A percentile compares a stretch with the other conserved stretches of the same genome.
Evolutionary conservation across 2,888 invertebrate species (phyloP).

Genomic region (Melieria omissa): DNA sequence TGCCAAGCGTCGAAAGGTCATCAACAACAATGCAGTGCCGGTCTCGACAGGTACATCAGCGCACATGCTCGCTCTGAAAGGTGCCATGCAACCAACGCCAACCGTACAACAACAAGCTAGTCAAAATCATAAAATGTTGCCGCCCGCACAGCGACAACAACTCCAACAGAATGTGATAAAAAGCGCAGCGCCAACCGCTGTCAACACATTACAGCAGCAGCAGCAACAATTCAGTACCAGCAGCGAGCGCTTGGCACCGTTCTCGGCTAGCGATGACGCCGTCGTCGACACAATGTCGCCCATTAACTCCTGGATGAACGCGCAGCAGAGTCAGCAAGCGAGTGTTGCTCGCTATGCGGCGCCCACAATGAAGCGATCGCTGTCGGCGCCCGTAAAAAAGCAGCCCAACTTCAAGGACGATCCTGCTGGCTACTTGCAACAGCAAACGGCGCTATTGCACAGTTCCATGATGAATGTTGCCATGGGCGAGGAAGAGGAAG

Average conservation of each 20-base stretch:
- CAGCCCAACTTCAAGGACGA: conserved; percentile 90
- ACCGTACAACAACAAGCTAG: conserved; percentile 44
- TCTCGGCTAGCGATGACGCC: background rate
- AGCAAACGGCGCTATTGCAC: conserved; percentile 87
- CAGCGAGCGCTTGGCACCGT: background rate
- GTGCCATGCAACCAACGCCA: conserved; percentile 17
- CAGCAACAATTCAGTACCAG: background rate
- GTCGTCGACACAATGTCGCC: conserved; percentile 29
- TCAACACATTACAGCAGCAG: conserved; percentile 21
- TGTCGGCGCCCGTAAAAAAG: conserved; percentile 47
- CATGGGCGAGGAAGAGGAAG: conserved; percentile 38
- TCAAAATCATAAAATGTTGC: conserved; percentile 51
- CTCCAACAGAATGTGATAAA: conserved; percentile 45
- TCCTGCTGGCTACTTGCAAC: conserved; percentile 89
- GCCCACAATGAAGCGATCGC: conserved; percentile 34
- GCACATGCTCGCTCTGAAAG: conserved; percentile 23
- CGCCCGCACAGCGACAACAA: conserved; percentile 46
- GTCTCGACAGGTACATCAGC: conserved; percentile 13
- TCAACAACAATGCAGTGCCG: conserved; percentile 34
- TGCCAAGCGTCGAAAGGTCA: conserved; percentile 53
- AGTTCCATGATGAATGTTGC: conserved; percentile 76
- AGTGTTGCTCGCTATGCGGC: conserved; percentile 40
- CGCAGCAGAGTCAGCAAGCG: conserved; percentile 41
- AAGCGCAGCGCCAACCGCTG: conserved; percentile 38
- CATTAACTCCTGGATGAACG: conserved; percentile 45